Base-by-base conservation (phyloP, 2,888 invertebrate species). In the Tiliacea citrago region DNA sequence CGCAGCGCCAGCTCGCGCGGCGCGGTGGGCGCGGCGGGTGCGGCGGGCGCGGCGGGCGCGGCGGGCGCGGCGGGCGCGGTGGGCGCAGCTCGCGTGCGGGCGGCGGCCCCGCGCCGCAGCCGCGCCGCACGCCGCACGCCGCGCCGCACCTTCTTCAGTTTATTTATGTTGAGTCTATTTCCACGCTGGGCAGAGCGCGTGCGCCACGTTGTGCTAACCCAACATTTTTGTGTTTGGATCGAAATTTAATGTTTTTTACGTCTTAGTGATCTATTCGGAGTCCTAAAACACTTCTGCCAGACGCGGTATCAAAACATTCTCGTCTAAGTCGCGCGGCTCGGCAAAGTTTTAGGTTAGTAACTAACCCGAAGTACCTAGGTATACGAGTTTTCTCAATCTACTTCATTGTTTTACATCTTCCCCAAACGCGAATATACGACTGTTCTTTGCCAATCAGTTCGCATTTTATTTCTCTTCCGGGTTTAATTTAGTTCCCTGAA, bases 1-100 rank as follows among this genome's bases (percentile, higher is more conserved):
- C 89, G 74, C 60, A 39, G 58, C 47, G 90, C 92, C 92, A 91
- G 86, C 81, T 68, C 73, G 73, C 75, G 81, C 79, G 77, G 82
- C 82, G 84, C 82, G n/a, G n/a, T n/a, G n/a, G n/a, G n/a, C n/a
- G n/a, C n/a, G n/a, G n/a, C n/a, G n/a, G n/a, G n/a, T n/a, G n/a
- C n/a, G n/a, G n/a, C n/a, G n/a, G n/a, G n/a, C n/a, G n/a, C n/a
- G n/a, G 67, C 81, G 88, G 89, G 90, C 89, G 74, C 60, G 42
- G 58, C 47, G 90, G 91, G 73, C 75, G 81, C 79, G 77, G 82
- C 82, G 84, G 81, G 73, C 75, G 81, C 79, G 77, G 82, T 81
- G 84, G 81, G 29, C 74, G 72, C 84, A 55, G 82, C 77, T n/a
- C 75, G 24, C 77, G 74, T 68, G 72, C 65, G 75, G 74, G 70